Conservation (phyloP, 2,113 vertebrate species). For the Panurus biarmicus region DNA sequence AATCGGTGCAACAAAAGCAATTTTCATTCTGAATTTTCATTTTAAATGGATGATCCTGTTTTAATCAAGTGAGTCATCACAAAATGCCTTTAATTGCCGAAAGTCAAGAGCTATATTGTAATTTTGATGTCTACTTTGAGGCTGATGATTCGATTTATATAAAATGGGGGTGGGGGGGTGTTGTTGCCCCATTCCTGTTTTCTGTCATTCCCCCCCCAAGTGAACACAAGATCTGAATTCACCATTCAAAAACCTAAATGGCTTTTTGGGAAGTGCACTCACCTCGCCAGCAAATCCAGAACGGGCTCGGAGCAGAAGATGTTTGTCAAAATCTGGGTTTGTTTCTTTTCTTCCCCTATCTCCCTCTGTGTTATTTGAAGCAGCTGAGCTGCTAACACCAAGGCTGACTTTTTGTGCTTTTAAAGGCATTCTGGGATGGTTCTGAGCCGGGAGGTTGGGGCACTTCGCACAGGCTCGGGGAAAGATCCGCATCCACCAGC, state of each 20-base stretch:
- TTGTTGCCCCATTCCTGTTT: neutral
- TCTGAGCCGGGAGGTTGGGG: neutral
- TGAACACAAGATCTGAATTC: neutral
- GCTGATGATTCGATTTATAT: constrained; percentile 24
- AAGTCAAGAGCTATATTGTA: constrained; percentile 68
- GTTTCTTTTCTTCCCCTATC: constrained; percentile 35
- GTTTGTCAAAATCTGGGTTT: constrained; percentile 41
- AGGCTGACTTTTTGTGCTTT: constrained; percentile 50
- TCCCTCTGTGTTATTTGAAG: constrained; percentile 35
- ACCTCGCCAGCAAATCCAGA: constrained; percentile 41
- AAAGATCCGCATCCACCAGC: neutral
- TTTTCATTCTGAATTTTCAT: constrained; percentile 72
- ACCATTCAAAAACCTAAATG: neutral
- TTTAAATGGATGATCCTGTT: constrained; percentile 68
- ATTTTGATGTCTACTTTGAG: constrained; percentile 54
- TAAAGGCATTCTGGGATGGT: constrained; percentile 22
- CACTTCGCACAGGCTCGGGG: neutral
- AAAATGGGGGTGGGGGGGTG: neutral
- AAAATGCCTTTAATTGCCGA: constrained; percentile 71
- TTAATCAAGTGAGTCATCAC: constrained; percentile 74
- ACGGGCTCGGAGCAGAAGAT: neutral
- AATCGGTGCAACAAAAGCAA: constrained; percentile 71
- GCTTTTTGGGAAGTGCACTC: neutral
- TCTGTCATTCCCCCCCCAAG: neutral
- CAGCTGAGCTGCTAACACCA: constrained; percentile 6